Conservation (phyloP, 1,140 invertebrate species). For the Magallana angulata region DNA sequence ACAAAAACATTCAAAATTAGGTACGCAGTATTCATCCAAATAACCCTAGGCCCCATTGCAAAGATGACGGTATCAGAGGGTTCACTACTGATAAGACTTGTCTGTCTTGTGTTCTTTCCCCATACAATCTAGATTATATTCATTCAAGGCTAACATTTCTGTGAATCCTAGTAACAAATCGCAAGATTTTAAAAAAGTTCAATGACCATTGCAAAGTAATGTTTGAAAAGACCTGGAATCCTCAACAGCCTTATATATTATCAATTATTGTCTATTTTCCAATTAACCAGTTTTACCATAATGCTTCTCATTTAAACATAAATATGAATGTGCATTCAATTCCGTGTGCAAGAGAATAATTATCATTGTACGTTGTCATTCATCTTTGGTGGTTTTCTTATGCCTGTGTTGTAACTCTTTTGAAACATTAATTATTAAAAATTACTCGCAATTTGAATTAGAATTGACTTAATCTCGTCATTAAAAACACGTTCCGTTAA, state of each 20-base stretch:
- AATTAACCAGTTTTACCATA: too few species aligned
- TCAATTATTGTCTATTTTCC: too few species aligned
- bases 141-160: too few species aligned
- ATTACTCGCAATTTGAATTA: constrained; percentile 4
- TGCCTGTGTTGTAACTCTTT: background rate
- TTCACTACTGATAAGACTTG: background rate
- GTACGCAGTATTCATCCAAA: background rate
- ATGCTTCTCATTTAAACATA: too few species aligned
- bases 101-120: too few species aligned
- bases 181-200: too few species aligned
- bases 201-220: too few species aligned
- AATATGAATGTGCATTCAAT: too few species aligned
- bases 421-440: background rate
- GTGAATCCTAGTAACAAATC: too few species aligned
- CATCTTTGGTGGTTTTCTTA: background rate
- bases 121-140: too few species aligned
- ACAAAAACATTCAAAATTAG: background rate
- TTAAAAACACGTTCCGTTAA: background rate
- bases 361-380: background rate
- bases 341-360: background rate
- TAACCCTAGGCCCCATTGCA: background rate
- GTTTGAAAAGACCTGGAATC: too few species aligned
- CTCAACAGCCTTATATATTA: too few species aligned
- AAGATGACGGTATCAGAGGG: background rate
- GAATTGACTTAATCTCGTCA: background rate